These are phyloP conservation scores for Mus minutoides DNA, from an alignment of 2,797 vertebrate species.

Conservation along the genomic window DNA sequence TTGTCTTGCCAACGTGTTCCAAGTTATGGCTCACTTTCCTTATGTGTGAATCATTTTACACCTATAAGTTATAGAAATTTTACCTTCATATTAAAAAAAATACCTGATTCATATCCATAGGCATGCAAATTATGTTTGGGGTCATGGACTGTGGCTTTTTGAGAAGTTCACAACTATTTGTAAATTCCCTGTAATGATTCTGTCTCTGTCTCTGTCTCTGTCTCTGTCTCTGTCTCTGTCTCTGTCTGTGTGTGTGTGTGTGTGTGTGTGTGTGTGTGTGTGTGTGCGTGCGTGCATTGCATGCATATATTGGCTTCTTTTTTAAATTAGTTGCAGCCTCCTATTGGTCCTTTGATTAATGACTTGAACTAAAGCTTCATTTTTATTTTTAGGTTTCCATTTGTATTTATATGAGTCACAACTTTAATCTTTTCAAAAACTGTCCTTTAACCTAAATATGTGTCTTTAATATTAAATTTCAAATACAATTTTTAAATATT, in stretches of 20 bases:
- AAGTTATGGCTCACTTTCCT: not conserved
- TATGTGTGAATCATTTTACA: not conserved
- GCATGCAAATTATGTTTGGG: not conserved
- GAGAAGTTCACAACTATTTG: not conserved
- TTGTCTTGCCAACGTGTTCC: not conserved
- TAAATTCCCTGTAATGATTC: not conserved
- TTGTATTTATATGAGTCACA: not conserved
- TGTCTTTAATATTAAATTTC: constrained; percentile 1
- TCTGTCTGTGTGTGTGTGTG: not conserved
- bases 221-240: no score
- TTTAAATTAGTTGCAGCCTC: not conserved
- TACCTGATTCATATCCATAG: not conserved
- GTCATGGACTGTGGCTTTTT: not conserved
- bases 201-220: not conserved
- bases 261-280: not conserved
- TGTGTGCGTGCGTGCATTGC: no score
- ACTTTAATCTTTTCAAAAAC: not conserved
- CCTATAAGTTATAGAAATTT: not conserved
- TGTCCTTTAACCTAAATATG: not conserved
- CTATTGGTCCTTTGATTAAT: not conserved
- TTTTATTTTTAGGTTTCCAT: not conserved
- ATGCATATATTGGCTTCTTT: not conserved
- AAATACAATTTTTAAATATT: not conserved
- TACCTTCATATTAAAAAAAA: not conserved
- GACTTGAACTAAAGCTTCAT: not conserved